Percentiles rank a stretch among this genome's conserved stretches.
Evolutionary conservation across 2,797 vertebrate genomes (phyloP).

Genomic region (Pogoniulus pusillus): DNA sequence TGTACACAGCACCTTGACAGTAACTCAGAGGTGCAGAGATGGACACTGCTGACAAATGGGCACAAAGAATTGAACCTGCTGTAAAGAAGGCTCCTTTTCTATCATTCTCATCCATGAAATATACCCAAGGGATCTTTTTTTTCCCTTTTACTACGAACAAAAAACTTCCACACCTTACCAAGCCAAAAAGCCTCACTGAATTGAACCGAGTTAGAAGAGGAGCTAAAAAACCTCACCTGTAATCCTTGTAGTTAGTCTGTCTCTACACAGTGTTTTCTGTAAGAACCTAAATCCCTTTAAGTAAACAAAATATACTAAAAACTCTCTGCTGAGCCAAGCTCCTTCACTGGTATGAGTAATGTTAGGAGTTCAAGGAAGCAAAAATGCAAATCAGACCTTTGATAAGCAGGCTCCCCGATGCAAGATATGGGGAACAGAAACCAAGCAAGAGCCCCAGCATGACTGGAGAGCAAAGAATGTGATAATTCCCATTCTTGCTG

Average conservation of each 20-base stretch:
- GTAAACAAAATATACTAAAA: slow-evolving; percentile 7
- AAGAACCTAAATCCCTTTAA: slow-evolving; percentile 21
- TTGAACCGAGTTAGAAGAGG: background rate
- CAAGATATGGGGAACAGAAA: background rate
- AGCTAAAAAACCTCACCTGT: background rate
- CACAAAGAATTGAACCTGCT: background rate
- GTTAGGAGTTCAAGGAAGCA: background rate
- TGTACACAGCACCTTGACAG: background rate
- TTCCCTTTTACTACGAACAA: background rate
- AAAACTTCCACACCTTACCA: background rate
- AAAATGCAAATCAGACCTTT: slow-evolving; percentile 3
- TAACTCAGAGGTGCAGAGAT: background rate
- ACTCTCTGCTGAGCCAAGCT: background rate
- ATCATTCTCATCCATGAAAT: background rate
- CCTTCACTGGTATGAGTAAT: background rate
- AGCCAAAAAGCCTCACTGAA: background rate
- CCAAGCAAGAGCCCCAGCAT: background rate
- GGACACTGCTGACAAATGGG: background rate
- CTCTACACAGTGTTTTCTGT: background rate
- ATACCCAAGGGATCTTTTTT: background rate
- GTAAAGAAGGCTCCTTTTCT: background rate
- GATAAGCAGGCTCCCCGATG: background rate
- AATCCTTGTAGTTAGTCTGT: background rate
- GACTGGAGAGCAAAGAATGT: background rate
- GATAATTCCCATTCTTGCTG: background rate